A percentile compares a stretch with the other conserved stretches of the same genome.
Conservation (phyloP, 2,797 vertebrate species). For the Nasua narica region DNA sequence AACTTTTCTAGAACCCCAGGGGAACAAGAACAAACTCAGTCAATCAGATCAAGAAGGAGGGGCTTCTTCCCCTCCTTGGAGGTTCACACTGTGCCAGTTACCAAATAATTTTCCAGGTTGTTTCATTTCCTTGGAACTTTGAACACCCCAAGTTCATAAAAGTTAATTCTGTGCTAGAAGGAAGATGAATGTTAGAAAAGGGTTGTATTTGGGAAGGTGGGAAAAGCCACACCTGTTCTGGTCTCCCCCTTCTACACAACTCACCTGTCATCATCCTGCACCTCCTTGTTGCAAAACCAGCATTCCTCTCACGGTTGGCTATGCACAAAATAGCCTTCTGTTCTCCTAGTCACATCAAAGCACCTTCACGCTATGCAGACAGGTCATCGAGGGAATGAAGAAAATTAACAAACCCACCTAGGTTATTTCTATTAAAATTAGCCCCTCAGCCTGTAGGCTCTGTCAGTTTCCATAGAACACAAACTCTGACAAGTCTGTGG, state of each 20-base stretch:
- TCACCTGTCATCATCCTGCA: slow-evolving; percentile 49
- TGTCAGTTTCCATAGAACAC: slow-evolving; percentile 86
- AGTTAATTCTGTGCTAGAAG: slow-evolving; percentile 33
- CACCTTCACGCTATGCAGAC: slow-evolving; percentile 85
- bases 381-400: slow-evolving; percentile 76
- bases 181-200: not conserved
- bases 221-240: not conserved
- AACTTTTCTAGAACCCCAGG: not conserved
- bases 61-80: not conserved
- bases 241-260: not conserved
- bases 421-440: slow-evolving; percentile 88
- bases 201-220: slow-evolving; percentile 8
- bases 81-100: not conserved
- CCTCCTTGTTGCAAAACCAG: slow-evolving; percentile 69
- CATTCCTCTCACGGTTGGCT: slow-evolving; percentile 82
- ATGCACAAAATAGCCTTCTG: slow-evolving; percentile 88
- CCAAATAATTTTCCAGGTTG: not conserved
- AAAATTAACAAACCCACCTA: slow-evolving; percentile 89
- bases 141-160: not conserved
- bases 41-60: not conserved
- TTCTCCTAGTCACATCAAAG: slow-evolving; percentile 85
- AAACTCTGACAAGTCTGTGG: slow-evolving; percentile 85
- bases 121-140: slow-evolving; percentile 30
- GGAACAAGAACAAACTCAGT: not conserved
- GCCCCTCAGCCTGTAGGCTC: slow-evolving; percentile 85